A percentile compares a stretch with the other conserved stretches of the same genome.
Conservation (phyloP, 2,113 vertebrate species). For the Emydocephalus ijimae region DNA sequence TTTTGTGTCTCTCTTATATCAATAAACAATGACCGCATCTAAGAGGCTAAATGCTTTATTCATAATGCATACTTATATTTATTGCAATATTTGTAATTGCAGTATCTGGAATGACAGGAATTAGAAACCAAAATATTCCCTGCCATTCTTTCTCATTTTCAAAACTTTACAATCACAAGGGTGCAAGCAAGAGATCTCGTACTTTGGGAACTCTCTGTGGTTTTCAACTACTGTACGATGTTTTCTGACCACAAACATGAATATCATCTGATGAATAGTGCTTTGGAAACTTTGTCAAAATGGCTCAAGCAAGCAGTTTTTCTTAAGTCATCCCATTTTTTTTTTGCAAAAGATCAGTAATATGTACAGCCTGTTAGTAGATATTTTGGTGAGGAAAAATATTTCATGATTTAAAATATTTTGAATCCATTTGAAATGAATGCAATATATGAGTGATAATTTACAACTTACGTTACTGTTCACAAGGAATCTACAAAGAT, state of each 20-base stretch:
- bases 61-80: not conserved
- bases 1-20: not conserved
- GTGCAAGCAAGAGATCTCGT: not conserved
- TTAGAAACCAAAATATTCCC: not conserved
- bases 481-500: not conserved
- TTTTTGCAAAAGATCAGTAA: not conserved
- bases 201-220: not conserved
- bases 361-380: not conserved
- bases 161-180: not conserved
- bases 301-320: not conserved
- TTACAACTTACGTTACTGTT: not conserved
- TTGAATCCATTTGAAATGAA: not conserved
- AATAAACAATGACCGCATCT: not conserved
- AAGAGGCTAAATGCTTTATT: not conserved
- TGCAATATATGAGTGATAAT: not conserved
- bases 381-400: not conserved
- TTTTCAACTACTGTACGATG: not conserved
- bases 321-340: not conserved
- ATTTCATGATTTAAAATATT: not conserved
- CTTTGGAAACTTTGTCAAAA: not conserved
- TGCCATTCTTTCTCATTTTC: not conserved
- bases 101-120: not conserved
- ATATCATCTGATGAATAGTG: not conserved
- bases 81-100: not conserved
- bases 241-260: not conserved